Conservation (phyloP, 2,113 vertebrate genomes). For the Rhombomys opimus region DNA sequence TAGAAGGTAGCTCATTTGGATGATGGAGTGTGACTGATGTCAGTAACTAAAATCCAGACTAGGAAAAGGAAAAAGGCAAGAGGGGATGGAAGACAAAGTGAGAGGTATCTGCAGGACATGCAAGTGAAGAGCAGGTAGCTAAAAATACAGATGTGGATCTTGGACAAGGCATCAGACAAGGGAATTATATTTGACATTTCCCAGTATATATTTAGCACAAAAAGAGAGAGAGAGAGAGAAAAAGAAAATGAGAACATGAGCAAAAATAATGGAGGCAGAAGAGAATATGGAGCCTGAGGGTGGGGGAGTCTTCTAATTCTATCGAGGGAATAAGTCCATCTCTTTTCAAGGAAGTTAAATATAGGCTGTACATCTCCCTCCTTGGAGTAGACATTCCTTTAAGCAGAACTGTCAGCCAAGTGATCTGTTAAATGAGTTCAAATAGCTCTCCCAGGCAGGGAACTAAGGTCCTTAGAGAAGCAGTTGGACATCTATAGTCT, state of each 20-base stretch:
- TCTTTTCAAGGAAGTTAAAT: not conserved
- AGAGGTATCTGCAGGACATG: not conserved
- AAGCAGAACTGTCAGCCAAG: not conserved
- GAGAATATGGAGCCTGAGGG: not conserved
- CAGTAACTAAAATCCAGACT: not conserved
- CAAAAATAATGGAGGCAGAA: not conserved
- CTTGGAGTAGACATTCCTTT: not conserved
- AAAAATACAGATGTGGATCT: conserved; percentile 20
- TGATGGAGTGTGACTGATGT: not conserved
- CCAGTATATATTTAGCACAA: conserved; percentile 2
- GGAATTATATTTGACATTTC: conserved; percentile 55
- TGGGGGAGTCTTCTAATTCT: not conserved
- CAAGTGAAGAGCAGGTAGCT: not conserved
- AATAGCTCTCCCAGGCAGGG: not conserved
- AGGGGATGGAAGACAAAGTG: not conserved
- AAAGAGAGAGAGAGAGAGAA: not conserved
- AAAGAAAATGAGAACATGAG: not conserved
- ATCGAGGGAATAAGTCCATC: not conserved
- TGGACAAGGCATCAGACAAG: not conserved
- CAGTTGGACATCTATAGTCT: not conserved
- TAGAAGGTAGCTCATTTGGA: too few species aligned
- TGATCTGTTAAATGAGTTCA: conserved; percentile 39
- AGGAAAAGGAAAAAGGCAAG: not conserved
- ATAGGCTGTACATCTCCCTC: not conserved
- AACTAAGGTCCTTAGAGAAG: not conserved